Conservation (phyloP, 2,113 vertebrate genomes). For the Pyrgilauda ruficollis region DNA sequence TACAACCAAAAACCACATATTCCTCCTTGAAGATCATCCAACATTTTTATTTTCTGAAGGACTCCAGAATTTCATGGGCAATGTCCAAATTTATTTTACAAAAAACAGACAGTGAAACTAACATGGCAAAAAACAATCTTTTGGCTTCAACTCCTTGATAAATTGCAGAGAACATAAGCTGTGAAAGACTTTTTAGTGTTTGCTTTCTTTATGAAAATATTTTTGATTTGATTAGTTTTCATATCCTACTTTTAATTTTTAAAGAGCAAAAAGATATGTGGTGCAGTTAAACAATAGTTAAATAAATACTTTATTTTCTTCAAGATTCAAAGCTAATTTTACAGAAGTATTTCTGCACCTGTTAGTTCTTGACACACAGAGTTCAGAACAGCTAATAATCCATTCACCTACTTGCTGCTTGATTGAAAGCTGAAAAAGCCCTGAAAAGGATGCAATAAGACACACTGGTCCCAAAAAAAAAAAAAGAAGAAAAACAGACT, state of each 20-base stretch:
- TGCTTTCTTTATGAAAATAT: not conserved
- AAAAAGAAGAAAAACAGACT: not conserved
- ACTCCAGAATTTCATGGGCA: not conserved
- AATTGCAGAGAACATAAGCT: not conserved
- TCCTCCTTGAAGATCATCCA: not conserved
- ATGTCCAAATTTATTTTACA: not conserved
- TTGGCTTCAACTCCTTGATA: not conserved
- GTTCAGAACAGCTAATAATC: not conserved
- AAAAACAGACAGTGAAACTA: not conserved
- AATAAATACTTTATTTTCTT: not conserved
- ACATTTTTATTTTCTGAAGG: not conserved
- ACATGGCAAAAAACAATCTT: not conserved
- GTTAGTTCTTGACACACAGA: not conserved
- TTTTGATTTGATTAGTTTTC: not conserved
- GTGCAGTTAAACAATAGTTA: not conserved
- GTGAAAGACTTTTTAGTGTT: not conserved
- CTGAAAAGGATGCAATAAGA: not conserved
- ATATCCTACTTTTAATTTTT: not conserved
- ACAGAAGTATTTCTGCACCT: not conserved
- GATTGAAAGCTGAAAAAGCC: not conserved
- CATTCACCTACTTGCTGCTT: not conserved
- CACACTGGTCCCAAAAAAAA: not conserved
- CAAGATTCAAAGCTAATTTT: not conserved
- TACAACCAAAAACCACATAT: not conserved
- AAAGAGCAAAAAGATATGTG: not conserved